Evolutionary conservation across 2,888 invertebrate genomes (phyloP).

Genomic region (Caenorhabditis japonica): DNA sequence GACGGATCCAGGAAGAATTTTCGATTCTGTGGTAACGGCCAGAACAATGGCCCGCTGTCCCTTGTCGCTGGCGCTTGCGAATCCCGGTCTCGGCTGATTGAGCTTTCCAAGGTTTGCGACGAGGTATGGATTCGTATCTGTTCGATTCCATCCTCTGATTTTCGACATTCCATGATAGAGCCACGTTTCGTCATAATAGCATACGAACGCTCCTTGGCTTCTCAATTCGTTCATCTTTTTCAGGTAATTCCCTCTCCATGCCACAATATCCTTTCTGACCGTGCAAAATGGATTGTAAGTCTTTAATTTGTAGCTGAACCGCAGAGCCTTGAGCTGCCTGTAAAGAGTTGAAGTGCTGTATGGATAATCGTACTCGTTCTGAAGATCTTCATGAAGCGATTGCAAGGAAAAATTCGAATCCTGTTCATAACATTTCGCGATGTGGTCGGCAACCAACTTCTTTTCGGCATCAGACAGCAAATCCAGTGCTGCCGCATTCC

Average conservation of each 20-base stretch:
- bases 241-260: not conserved
- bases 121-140: not conserved
- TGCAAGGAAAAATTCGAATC: not conserved
- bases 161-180: not conserved
- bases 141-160: not conserved
- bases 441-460: not conserved
- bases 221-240: not conserved
- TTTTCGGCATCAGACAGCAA: not conserved
- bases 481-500: not conserved
- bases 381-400: not conserved
- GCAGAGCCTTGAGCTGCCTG: not conserved
- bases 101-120: not conserved
- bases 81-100: not conserved
- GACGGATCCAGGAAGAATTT: not conserved
- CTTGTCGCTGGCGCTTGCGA: not conserved
- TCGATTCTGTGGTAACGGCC: not conserved
- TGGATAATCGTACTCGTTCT: not conserved
- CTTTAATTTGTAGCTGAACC: not conserved
- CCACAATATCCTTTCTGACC: not conserved
- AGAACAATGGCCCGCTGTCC: not conserved
- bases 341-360: not conserved
- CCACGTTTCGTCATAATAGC: not conserved
- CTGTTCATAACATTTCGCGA: not conserved
- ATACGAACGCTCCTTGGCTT: not conserved
- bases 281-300: slow-evolving; percentile 1